Evolutionary conservation across 2,113 vertebrate species (phyloP).

Genomic region (Litocranius walleri): DNA sequence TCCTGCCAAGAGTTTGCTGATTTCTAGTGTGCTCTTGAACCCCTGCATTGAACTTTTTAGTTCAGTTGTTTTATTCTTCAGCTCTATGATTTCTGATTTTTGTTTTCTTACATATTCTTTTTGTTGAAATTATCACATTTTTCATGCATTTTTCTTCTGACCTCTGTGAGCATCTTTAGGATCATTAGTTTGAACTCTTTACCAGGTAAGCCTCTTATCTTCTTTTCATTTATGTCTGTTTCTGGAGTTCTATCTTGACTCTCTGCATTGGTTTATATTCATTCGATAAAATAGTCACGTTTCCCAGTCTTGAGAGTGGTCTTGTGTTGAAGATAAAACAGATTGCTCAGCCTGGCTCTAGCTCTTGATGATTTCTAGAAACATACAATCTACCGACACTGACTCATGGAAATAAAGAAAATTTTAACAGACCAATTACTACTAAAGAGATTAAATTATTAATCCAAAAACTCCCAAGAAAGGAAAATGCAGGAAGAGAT

Average conservation of each 20-base stretch:
- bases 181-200: background rate
- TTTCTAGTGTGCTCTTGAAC: background rate
- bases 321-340: background rate
- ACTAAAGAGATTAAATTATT: background rate
- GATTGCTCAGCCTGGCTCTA: background rate
- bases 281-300: background rate
- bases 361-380: background rate
- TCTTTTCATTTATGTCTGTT: background rate
- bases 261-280: background rate
- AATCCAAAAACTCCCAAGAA: background rate
- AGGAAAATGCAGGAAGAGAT: background rate
- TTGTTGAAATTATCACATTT: background rate
- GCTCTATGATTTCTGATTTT: background rate
- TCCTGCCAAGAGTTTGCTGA: background rate
- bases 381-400: background rate
- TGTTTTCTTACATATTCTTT: background rate
- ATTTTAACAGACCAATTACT: background rate
- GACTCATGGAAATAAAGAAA: background rate
- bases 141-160: background rate
- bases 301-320: background rate
- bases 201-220: background rate
- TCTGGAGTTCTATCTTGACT: background rate
- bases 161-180: background rate
- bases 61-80: background rate
- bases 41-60: background rate